Conservation (phyloP, 30 jellyfish, hydroid and myxozoan genomes). For the Morbakka virulenta region DNA sequence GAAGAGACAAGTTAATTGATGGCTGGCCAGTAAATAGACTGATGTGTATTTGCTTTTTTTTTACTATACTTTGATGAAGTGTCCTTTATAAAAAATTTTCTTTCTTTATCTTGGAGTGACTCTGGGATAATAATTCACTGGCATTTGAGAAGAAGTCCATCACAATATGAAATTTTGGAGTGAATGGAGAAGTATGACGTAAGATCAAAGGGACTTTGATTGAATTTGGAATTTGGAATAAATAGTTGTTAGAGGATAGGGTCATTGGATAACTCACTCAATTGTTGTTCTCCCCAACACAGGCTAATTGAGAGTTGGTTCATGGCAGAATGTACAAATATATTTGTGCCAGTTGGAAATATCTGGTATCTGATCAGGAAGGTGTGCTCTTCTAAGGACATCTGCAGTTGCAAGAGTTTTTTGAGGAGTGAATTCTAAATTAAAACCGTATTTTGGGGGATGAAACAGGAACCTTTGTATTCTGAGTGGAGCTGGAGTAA, state of each 20-base stretch:
- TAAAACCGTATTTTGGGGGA: no score
- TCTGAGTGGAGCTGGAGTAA: no score
- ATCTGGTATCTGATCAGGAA: background rate
- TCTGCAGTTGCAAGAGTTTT: background rate
- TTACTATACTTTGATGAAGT: no score
- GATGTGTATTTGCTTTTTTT: background rate
- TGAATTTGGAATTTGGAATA: no score
- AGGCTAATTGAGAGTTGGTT: no score
- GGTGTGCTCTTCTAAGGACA: background rate
- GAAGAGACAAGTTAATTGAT: background rate
- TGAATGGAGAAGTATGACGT: background rate
- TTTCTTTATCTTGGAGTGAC: background rate
- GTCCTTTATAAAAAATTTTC: background rate
- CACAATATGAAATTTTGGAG: background rate
- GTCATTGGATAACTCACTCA: background rate
- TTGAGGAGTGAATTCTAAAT: background rate
- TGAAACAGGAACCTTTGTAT: no score
- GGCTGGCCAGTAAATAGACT: background rate
- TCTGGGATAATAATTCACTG: no score
- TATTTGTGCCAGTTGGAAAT: background rate
- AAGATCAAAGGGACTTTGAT: background rate
- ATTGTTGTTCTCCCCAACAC: background rate
- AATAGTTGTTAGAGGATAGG: background rate
- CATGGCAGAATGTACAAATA: no score
- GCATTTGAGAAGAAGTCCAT: background rate